Percentiles rank a stretch among this genome's conserved stretches.
phyloP scores from a whole-genome alignment of 2,797 vertebrate genomes.

The Sebastes kiyomatsui region DNA sequence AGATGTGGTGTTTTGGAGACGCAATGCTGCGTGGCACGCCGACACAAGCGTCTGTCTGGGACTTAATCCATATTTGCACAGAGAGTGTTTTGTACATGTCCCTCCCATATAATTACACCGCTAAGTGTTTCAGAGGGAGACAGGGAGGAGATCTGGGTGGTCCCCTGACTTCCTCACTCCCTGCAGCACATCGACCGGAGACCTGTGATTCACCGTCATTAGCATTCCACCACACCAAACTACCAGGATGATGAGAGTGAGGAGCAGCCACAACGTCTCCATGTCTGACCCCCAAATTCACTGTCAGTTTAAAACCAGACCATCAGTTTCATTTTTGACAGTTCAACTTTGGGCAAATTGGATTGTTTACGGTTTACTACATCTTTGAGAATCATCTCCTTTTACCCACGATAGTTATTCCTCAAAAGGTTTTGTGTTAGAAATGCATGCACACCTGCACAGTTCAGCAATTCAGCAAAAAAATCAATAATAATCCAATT shows the following conservation, averaged over 20 bases:
- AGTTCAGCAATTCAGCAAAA: not conserved
- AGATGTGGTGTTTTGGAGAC: slow-evolving; percentile 13
- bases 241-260: slow-evolving; percentile 35
- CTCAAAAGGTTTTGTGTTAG: not conserved
- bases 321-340: not conserved
- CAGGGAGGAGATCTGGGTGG: slow-evolving; percentile 68
- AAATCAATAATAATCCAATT: too few species aligned
- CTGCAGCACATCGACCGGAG: slow-evolving; percentile 55
- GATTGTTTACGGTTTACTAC: not conserved
- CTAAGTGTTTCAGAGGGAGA: slow-evolving; percentile 56
- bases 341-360: too few species aligned
- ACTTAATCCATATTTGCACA: slow-evolving; percentile 62
- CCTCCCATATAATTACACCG: slow-evolving; percentile 64
- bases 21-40: not conserved
- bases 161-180: slow-evolving; percentile 56
- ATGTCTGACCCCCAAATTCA: slow-evolving; percentile 2
- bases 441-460: not conserved
- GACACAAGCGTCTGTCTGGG: slow-evolving; percentile 48
- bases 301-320: not conserved
- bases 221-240: slow-evolving; percentile 58
- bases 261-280: slow-evolving; percentile 44
- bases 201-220: slow-evolving; percentile 67
- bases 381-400: not conserved
- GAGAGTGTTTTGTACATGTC: slow-evolving; percentile 51
- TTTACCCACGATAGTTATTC: not conserved